phyloP scores from a whole-genome alignment of 1,140 invertebrate species.

The Diorhabda elongata region DNA sequence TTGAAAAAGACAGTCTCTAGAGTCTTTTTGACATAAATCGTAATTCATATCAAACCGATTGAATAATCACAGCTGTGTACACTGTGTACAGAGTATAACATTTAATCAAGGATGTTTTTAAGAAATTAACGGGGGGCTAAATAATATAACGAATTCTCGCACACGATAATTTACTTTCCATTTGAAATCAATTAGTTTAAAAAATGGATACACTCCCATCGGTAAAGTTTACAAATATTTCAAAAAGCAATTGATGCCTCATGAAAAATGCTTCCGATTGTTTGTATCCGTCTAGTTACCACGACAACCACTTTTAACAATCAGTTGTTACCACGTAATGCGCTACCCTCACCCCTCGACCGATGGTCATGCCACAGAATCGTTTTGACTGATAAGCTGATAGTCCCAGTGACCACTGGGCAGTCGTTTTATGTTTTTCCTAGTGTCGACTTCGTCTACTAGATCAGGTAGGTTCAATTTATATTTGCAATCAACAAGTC shows the following conservation, averaged over 20 bases:
- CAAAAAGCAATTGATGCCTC: background rate
- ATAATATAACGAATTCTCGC: too few relatives aligned
- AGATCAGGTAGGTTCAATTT: conserved; percentile 18
- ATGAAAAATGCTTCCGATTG: conserved; percentile 17
- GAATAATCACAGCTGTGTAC: too few relatives aligned
- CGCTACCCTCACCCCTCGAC: conserved; percentile 28
- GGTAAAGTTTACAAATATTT: background rate
- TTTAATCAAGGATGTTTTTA: too few relatives aligned
- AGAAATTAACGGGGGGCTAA: too few relatives aligned
- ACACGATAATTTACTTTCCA: too few relatives aligned
- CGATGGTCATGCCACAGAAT: conserved; percentile 34
- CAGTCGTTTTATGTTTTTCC: conserved; percentile 38
- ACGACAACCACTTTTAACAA: conserved; percentile 41
- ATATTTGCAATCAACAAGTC: conserved; percentile 3
- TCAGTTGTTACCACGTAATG: conserved; percentile 44
- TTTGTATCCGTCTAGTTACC: conserved; percentile 42
- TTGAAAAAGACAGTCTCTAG: too few relatives aligned
- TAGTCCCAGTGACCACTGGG: conserved; percentile 37
- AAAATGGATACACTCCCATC: too few relatives aligned
- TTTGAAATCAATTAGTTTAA: too few relatives aligned
- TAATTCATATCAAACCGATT: too few relatives aligned
- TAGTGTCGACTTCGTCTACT: conserved; percentile 17
- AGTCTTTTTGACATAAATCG: too few relatives aligned
- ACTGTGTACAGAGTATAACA: too few relatives aligned
- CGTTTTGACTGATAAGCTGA: conserved; percentile 41